Evolutionary conservation across 2,797 vertebrate genomes (phyloP).

Genomic region (Chelonia mydas): DNA sequence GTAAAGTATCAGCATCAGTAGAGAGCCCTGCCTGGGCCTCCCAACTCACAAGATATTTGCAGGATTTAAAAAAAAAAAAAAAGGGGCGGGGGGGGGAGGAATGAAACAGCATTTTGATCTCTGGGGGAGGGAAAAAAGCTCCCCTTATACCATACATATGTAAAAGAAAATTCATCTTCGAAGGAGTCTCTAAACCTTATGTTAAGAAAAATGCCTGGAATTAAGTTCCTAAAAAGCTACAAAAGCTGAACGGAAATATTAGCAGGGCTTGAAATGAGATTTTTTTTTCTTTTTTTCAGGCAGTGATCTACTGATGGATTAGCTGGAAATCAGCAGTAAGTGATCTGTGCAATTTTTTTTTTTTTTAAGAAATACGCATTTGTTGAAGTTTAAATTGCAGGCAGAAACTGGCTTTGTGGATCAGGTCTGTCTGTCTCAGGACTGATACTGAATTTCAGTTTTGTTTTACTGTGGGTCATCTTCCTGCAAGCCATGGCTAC

Average conservation of each 20-base stretch:
- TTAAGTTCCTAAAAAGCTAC: slow-evolving; percentile 68
- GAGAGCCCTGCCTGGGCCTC: background rate
- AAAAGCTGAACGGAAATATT: slow-evolving; percentile 67
- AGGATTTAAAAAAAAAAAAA: background rate
- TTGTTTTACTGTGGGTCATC: background rate
- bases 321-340: slow-evolving; percentile 18
- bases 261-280: slow-evolving; percentile 70
- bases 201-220: slow-evolving; percentile 73
- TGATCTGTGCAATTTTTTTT: background rate
- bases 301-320: slow-evolving; percentile 22
- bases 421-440: background rate
- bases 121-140: background rate
- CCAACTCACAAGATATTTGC: accelerated
- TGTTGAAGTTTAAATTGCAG: slow-evolving; percentile 5
- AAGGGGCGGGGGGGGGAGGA: too few relatives aligned
- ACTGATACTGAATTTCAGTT: slow-evolving; percentile 40
- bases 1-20: background rate
- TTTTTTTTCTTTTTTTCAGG: slow-evolving; percentile 48
- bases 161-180: slow-evolving; percentile 33
- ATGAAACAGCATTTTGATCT: background rate
- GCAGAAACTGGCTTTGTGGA: slow-evolving; percentile 1
- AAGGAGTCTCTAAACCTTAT: slow-evolving; percentile 59
- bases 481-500: background rate
- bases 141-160: slow-evolving; percentile 19
- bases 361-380: slow-evolving; percentile 18